phyloP scores from a whole-genome alignment of 2,888 invertebrate species.

The Diachrysia chrysitis region DNA sequence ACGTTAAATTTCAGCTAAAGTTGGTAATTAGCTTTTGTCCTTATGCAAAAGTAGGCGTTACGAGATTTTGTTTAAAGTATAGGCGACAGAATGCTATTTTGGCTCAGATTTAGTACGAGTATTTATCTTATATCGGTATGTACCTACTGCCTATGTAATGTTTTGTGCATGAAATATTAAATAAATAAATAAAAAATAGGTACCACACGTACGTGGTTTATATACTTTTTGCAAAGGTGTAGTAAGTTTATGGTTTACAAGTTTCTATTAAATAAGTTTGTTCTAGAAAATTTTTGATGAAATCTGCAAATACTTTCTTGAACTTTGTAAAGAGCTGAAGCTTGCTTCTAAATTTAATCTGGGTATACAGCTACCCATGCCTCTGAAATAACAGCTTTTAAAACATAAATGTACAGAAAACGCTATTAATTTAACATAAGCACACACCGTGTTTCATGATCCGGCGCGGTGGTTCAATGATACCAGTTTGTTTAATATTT shows the following conservation, averaged over 20 bases:
- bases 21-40: conserved; percentile 7
- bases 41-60: background rate
- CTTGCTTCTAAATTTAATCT: background rate
- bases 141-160: too few relatives aligned
- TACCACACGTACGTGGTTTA: background rate
- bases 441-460: conserved; percentile 5
- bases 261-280: background rate
- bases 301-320: background rate
- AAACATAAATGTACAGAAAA: background rate
- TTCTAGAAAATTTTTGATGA: background rate
- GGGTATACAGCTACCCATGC: background rate
- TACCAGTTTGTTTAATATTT: conserved; percentile 2
- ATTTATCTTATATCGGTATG: background rate
- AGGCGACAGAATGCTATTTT: background rate
- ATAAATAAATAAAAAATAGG: background rate
- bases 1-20: background rate
- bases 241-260: background rate
- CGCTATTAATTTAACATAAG: background rate
- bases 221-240: background rate
- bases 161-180: too few relatives aligned
- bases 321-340: background rate
- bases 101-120: background rate
- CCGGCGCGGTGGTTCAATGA: background rate
- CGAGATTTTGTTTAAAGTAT: background rate
- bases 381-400: background rate